These are phyloP conservation scores for Liopterus haemorrhoidalis DNA, from an alignment of 2,888 invertebrate species.

Conservation along the genomic window DNA sequence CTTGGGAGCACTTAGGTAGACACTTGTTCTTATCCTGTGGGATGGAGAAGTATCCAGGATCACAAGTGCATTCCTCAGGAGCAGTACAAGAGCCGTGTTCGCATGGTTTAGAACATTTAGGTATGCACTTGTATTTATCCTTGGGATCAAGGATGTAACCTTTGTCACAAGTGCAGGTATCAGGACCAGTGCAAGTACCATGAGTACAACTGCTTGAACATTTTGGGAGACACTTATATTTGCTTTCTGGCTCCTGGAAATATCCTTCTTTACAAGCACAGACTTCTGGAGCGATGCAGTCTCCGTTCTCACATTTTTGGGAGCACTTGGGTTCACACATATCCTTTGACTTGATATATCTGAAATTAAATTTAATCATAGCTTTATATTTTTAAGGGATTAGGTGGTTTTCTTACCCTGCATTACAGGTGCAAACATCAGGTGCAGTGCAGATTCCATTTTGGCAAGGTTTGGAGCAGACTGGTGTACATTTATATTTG, in stretches of 20 bases:
- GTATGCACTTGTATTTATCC: conserved; percentile 36
- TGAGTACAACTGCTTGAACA: conserved; percentile 46
- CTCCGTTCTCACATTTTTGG: conserved; percentile 59
- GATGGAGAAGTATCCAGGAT: conserved; percentile 57
- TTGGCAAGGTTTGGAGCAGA: conserved; percentile 32
- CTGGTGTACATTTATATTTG: conserved; percentile 35
- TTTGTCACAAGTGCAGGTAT: conserved; percentile 49
- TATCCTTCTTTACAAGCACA: too few relatives aligned
- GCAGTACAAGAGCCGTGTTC: conserved; percentile 59
- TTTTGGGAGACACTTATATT: conserved; percentile 52
- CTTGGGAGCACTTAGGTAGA: conserved; percentile 24
- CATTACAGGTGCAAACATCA: conserved; percentile 46
- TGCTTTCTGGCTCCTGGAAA: too few relatives aligned
- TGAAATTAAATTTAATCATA: too few relatives aligned
- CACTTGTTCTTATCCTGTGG: too few relatives aligned
- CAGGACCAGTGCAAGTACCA: conserved; percentile 48
- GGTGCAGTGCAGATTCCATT: conserved; percentile 41
- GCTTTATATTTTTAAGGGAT: too few relatives aligned
- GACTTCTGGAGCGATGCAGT: conserved; percentile 60
- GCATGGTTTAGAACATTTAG: conserved; percentile 57
- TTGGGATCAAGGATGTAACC: conserved; percentile 44
- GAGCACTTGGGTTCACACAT: conserved; percentile 49
- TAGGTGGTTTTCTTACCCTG: too few relatives aligned
- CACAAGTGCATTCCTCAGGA: conserved; percentile 61
- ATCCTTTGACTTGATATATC: too few relatives aligned